These are phyloP conservation scores for Siderastrea siderea DNA, from an alignment of 92 coral and sea anemone genomes.

Conservation along the genomic window DNA sequence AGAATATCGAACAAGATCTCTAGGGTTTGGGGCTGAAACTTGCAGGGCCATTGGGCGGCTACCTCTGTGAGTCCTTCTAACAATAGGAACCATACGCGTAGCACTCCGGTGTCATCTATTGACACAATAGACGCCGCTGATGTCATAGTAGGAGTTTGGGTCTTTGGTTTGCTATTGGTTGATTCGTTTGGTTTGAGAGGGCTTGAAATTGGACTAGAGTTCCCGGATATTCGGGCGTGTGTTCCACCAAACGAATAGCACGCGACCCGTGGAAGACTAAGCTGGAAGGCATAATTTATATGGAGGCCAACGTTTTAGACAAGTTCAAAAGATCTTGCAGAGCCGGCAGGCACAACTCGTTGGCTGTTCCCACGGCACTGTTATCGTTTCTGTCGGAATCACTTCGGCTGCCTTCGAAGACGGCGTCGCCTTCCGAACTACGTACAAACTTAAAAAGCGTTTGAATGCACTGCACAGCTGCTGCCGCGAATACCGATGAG, in stretches of 20 bases:
- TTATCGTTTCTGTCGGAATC: conserved; percentile 86
- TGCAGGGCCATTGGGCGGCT: conserved; percentile 96
- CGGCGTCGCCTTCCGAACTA: conserved; percentile 79
- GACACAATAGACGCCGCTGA: conserved; percentile 89
- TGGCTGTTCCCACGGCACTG: conserved; percentile 76
- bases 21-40: conserved; percentile 97
- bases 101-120: conserved; percentile 97
- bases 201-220: conserved; percentile 63
- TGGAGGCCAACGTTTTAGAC: conserved; percentile 95
- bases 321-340: conserved; percentile 84
- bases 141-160: conserved; percentile 62
- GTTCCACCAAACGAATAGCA: conserved; percentile 79
- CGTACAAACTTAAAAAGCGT: conserved; percentile 90
- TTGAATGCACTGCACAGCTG: conserved; percentile 93
- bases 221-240: conserved; percentile 48
- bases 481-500: conserved; percentile 96
- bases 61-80: conserved; percentile 98
- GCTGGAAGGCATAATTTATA: conserved; percentile 97
- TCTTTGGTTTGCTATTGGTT: conserved; percentile 52
- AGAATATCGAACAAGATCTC: conserved; percentile 96
- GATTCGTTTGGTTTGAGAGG: conserved; percentile 44
- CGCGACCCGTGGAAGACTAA: conserved; percentile 97
- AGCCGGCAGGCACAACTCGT: conserved; percentile 97
- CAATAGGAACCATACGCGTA: conserved; percentile 98
- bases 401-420: conserved; percentile 87